A percentile compares a stretch with the other conserved stretches of the same genome.
These are phyloP conservation scores for Strix uralensis DNA, from an alignment of 2,113 vertebrate species.

Conservation along the genomic window DNA sequence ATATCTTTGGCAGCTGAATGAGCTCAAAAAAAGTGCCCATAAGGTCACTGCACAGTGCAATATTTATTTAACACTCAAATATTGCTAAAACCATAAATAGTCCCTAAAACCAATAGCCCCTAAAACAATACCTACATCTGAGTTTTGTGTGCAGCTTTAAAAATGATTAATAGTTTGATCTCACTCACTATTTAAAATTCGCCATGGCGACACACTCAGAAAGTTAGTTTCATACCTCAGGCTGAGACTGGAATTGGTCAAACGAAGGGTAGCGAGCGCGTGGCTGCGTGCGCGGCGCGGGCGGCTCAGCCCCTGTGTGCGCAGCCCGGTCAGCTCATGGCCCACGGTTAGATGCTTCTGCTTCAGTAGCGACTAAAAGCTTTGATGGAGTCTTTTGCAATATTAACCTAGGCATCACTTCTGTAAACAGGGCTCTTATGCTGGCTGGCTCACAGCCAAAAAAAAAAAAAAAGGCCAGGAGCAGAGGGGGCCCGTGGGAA, in stretches of 20 bases:
- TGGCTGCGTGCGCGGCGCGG: not conserved
- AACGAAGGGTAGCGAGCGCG: not conserved
- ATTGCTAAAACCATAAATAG: not conserved
- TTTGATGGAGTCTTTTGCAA: slow-evolving; percentile 18
- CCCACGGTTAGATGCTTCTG: not conserved
- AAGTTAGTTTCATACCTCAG: slow-evolving; percentile 9
- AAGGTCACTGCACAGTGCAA: not conserved
- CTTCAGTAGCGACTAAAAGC: not conserved
- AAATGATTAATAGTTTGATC: not conserved
- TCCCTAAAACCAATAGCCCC: not conserved
- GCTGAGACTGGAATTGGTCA: not conserved
- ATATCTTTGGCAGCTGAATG: not conserved
- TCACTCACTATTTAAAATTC: not conserved
- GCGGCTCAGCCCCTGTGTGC: not conserved
- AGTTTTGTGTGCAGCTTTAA: not conserved
- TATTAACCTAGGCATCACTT: slow-evolving; percentile 17
- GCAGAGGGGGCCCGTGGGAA: slow-evolving; percentile 23
- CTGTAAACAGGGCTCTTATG: slow-evolving; percentile 20
- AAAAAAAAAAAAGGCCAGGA: not conserved
- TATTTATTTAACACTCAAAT: not conserved
- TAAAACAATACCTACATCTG: not conserved
- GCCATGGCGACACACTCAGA: not conserved
- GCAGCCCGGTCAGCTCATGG: not conserved
- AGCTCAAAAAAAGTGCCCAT: not conserved
- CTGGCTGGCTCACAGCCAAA: not conserved